Conservation (phyloP, 2,797 vertebrate genomes). For the Onychomys arenicola region DNA sequence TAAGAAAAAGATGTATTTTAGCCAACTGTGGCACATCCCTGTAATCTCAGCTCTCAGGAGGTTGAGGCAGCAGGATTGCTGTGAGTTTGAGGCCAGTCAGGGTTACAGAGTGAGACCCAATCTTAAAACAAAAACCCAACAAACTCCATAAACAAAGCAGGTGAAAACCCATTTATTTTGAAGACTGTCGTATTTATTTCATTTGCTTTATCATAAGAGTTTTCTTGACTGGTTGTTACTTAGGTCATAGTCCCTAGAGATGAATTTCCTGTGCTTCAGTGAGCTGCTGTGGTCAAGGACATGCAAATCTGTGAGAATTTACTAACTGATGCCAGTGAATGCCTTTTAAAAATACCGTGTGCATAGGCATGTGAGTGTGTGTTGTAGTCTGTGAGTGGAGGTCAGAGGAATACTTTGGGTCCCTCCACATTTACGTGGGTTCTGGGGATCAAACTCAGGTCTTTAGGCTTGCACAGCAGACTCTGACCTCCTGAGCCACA, state of each 20-base stretch:
- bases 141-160: background rate
- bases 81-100: background rate
- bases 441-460: background rate
- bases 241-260: background rate
- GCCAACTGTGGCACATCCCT: background rate
- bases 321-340: background rate
- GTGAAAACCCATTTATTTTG: background rate
- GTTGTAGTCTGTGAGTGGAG: background rate
- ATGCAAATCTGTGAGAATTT: background rate
- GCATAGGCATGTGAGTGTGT: background rate
- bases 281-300: slow-evolving; percentile 27
- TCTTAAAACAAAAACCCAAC: background rate
- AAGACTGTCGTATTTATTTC: background rate
- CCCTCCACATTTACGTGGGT: background rate
- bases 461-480: background rate
- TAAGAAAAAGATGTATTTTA: slow-evolving; percentile 44
- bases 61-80: background rate
- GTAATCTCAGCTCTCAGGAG: background rate
- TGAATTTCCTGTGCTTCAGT: background rate
- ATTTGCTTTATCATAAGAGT: slow-evolving; percentile 42
- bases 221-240: slow-evolving; percentile 30
- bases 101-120: background rate
- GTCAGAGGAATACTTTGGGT: background rate
- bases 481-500: background rate
- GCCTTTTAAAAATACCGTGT: background rate